Conservation (phyloP, 2,113 vertebrate genomes). For the Chrysochloris asiatica region DNA sequence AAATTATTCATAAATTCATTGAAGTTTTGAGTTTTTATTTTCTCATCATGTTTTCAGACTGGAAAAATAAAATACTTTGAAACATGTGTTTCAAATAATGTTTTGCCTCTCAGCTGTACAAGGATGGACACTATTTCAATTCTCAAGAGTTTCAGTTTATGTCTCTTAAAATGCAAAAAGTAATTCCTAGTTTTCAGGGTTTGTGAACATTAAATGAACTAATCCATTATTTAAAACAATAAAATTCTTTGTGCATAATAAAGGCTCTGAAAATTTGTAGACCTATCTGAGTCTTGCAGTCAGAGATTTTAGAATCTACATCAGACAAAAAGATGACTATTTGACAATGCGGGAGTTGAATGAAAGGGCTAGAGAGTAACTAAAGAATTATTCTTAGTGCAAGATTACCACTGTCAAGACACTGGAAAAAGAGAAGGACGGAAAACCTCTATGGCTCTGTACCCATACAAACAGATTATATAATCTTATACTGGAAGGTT, state of each 20-base stretch:
- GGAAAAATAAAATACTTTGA: background rate
- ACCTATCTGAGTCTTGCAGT: background rate
- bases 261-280: background rate
- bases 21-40: background rate
- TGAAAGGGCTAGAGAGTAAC: background rate
- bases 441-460: background rate
- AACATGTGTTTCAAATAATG: background rate
- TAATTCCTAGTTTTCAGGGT: background rate
- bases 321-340: background rate
- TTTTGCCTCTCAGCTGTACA: background rate
- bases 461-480: background rate
- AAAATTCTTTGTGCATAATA: background rate
- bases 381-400: background rate
- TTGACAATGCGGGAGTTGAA: background rate
- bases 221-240: constrained; percentile 30
- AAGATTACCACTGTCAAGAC: background rate
- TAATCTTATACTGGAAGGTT: background rate
- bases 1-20: background rate
- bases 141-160: background rate
- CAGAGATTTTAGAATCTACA: background rate
- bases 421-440: background rate
- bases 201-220: constrained; percentile 40
- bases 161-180: constrained; percentile 1
- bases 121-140: background rate
- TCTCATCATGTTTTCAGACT: background rate